Evolutionary conservation across 2,888 invertebrate species (phyloP).

Genomic region (Dryobota labecula): DNA sequence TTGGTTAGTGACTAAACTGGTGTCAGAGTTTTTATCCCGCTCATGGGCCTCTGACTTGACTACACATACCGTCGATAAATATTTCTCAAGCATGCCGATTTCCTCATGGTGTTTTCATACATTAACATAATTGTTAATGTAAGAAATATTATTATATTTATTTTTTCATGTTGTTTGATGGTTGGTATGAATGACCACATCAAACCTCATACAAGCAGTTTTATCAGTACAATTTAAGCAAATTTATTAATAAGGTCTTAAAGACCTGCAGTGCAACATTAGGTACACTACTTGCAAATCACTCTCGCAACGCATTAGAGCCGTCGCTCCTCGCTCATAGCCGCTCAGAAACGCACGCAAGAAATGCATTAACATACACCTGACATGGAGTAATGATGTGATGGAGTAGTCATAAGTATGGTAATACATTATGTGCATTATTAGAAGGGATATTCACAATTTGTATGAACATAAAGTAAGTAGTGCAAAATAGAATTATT

Average conservation of each 20-base stretch:
- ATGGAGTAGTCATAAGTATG: constrained; percentile 13
- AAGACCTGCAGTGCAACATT: constrained; percentile 35
- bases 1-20: too few relatives aligned
- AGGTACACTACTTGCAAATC: constrained; percentile 57
- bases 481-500: not conserved
- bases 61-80: too few relatives aligned
- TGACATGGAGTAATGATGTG: constrained; percentile 10
- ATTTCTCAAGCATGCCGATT: too few relatives aligned
- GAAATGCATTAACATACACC: constrained; percentile 77
- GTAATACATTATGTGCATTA: not conserved
- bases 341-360: constrained; percentile 73
- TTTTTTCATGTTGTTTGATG: too few relatives aligned
- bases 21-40: too few relatives aligned
- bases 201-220: constrained; percentile 16
- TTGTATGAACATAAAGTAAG: not conserved
- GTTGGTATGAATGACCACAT: too few relatives aligned
- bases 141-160: too few relatives aligned
- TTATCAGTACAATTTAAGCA: constrained; percentile 34
- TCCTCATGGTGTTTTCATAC: too few relatives aligned
- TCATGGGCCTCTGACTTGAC: too few relatives aligned
- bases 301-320: constrained; percentile 59
- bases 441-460: not conserved
- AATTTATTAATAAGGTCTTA: constrained; percentile 56
- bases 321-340: constrained; percentile 57
- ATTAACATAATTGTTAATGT: too few relatives aligned